These are phyloP conservation scores for Odocoileus hemionus DNA, from an alignment of 2,113 vertebrate genomes.

Conservation along the genomic window DNA sequence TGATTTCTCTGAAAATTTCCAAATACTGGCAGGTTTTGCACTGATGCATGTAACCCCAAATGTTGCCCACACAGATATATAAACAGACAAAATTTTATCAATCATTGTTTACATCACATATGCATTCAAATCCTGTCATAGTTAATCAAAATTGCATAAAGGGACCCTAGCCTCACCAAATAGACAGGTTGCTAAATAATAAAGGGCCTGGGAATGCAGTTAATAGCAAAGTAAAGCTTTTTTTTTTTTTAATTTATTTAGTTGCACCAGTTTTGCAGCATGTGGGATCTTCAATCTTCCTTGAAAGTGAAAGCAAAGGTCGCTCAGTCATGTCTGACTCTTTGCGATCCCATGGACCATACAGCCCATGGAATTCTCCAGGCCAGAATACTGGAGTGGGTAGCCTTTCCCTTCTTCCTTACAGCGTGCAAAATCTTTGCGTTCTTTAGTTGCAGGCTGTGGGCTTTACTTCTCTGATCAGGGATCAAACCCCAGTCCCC, in stretches of 20 bases:
- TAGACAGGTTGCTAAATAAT: neutral
- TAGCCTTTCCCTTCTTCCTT: neutral
- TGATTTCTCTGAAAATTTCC: neutral
- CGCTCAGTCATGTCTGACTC: too few relatives aligned
- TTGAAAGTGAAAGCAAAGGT: neutral
- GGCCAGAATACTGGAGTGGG: too few relatives aligned
- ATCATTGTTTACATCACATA: neutral
- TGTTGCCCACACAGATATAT: neutral
- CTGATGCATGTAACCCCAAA: rapidly evolving
- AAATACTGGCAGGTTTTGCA: neutral
- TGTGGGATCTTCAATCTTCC: neutral
- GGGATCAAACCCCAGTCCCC: neutral
- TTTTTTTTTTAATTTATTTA: neutral
- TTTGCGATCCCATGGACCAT: too few relatives aligned
- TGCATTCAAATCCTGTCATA: neutral
- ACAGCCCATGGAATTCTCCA: too few relatives aligned
- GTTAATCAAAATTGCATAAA: neutral
- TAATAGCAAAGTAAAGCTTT: neutral
- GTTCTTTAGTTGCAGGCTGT: neutral
- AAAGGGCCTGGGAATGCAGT: neutral
- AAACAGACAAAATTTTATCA: neutral
- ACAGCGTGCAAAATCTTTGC: neutral
- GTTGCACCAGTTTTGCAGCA: neutral
- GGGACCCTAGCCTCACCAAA: neutral
- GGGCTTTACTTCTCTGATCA: neutral